These are phyloP conservation scores for Lepidostoma basale DNA, from an alignment of 1,140 invertebrate genomes.

Conservation along the genomic window DNA sequence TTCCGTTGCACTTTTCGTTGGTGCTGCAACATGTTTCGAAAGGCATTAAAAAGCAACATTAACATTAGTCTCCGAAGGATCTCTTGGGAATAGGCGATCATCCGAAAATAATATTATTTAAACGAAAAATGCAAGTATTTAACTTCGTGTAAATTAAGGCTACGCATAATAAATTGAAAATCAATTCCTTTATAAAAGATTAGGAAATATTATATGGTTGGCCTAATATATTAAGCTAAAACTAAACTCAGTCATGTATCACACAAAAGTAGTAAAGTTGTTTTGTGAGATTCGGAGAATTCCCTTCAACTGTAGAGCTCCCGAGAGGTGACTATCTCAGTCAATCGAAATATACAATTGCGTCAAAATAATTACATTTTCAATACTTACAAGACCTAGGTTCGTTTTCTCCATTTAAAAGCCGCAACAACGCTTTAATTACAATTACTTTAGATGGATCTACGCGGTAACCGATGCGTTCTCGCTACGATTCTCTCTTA, in stretches of 20 bases:
- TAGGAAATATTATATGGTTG: constrained; percentile 8
- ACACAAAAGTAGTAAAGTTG: constrained; percentile 5
- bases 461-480: not conserved
- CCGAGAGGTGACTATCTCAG: not conserved
- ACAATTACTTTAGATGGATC: not conserved
- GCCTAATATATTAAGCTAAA: constrained; percentile 12
- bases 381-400: constrained; percentile 9
- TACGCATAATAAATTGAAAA: constrained; percentile 3
- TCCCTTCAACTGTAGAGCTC: not conserved
- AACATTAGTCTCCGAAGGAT: too few species aligned
- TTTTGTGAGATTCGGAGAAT: constrained; percentile 9
- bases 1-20: too few species aligned
- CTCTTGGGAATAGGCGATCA: too few species aligned
- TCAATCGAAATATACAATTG: constrained; percentile 12
- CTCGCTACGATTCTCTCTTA: not conserved
- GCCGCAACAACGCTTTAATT: not conserved
- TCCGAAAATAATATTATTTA: too few species aligned
- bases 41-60: too few species aligned
- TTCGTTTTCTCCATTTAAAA: constrained; percentile 12
- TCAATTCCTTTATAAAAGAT: constrained; percentile 19
- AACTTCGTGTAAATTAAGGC: not conserved
- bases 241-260: constrained; percentile 14
- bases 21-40: too few species aligned
- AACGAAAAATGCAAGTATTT: not conserved
- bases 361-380: constrained; percentile 4